Evolutionary conservation across 2,797 vertebrate species (phyloP), one percentile per base, ranked within the genome.

Genomic region (Diceros bicornis): DNA sequence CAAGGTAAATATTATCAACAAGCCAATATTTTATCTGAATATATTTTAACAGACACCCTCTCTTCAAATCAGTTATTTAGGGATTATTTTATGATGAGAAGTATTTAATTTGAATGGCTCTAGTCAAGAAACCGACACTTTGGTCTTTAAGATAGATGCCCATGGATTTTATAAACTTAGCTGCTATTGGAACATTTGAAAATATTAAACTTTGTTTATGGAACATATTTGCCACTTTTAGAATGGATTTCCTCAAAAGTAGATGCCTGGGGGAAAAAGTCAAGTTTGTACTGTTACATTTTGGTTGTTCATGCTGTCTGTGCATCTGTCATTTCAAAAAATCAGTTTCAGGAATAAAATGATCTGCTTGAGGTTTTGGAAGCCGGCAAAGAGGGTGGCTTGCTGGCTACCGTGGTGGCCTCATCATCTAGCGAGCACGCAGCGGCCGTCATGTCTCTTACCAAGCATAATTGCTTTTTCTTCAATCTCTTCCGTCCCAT

Each of bases 401-500:
- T 8, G 0, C 61, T n/a, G 12, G 57, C 11, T 23, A 14, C 66
- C 20, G 16, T 16, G 68, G 13, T 78, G 93, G 75, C 92, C 71
- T 91, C 72, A 10, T 93, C 13, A 66, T 71, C 64, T 34, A 3
- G 2, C 23, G 9, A 89, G 88, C 9, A 27, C 11, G 29, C 25
- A 29, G 57, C 12, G 32, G 94, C 59, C n/a, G 17, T 25, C 66
- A 57, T 86, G 96, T 96, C 91, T 93, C 91, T 98, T 94, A 97
- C 98, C 84, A 84, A 18, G 92, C 83, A 0, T 98, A 16, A 93
- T 95, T 94, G 78, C 95, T 96, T 97, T 98, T 89, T 97, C 86
- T 98, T 97, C 97, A 47, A 96, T 98, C 83, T 98, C 97, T 98
- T 96, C 96, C 62, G 0, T 97, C 78, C 86, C 82, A 3, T 61